Percentiles rank a stretch among this genome's conserved stretches.
phyloP scores from a whole-genome alignment of 2,113 vertebrate genomes.

The Protobothrops flavoviridis region DNA sequence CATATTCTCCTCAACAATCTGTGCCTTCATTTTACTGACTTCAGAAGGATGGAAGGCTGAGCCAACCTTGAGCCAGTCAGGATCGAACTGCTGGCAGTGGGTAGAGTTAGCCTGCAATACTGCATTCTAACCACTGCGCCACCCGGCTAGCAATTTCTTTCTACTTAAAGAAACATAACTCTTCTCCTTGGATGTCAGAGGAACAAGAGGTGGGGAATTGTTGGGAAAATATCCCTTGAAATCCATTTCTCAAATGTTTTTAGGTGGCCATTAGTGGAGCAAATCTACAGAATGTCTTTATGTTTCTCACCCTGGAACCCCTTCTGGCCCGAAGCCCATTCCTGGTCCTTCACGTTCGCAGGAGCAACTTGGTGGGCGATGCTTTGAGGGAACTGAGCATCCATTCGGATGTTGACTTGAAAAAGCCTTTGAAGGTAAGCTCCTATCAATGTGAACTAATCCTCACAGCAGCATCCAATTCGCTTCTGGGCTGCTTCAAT shows the following conservation, averaged over 20 bases:
- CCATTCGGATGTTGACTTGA: slow-evolving; percentile 95
- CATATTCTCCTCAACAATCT: neutral
- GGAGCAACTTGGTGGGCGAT: slow-evolving; percentile 90
- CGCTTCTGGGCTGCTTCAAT: neutral
- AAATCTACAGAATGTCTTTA: slow-evolving; percentile 95
- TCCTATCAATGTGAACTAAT: neutral
- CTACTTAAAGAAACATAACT: neutral
- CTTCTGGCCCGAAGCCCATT: slow-evolving; percentile 93
- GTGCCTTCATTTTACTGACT: neutral
- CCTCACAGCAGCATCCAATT: neutral
- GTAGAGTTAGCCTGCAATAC: neutral
- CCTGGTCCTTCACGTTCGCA: slow-evolving; percentile 91
- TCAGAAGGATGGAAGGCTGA: neutral
- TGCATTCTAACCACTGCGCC: neutral
- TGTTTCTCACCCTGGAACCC: slow-evolving; percentile 95
- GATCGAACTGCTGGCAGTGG: neutral
- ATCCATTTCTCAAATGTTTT: slow-evolving; percentile 23
- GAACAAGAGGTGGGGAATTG: neutral
- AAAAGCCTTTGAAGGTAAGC: slow-evolving; percentile 94
- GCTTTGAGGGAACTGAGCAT: slow-evolving; percentile 91
- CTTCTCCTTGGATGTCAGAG: neutral
- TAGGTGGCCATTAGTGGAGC: slow-evolving; percentile 95
- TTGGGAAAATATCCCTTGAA: neutral
- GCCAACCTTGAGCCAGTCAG: neutral
- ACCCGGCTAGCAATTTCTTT: neutral